Base-by-base conservation (phyloP, 2,113 vertebrate genomes). In the Pica pica region DNA sequence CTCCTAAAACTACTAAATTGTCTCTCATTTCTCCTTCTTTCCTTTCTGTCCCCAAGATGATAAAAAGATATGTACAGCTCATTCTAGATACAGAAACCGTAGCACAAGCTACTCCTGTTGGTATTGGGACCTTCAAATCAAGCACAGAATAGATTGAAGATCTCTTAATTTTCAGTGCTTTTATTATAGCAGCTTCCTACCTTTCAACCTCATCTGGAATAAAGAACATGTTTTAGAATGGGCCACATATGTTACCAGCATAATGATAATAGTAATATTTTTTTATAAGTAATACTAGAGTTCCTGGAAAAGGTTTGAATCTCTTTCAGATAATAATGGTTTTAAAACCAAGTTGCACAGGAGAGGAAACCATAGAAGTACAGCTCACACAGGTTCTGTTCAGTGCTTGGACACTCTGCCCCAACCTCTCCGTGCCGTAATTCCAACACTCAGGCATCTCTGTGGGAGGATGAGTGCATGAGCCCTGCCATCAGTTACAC, bases 381-480 rank as follows among this genome's bases (percentile, higher is more conserved):
- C 27, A 50, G 35, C 16, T 86, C n/a, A 50, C 50, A 33, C 6
- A 3, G 13, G 28, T 42, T 50, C 11, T 1, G 3, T 12, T 69
- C 42, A 28, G 59, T 37, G 47, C 60, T 61, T 16, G 83, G 44
- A 47, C 39, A 10, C 49, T 28, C 15, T 46, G 28, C n/a, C n/a
- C 67, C 33, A 28, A 24, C 11, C 47, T 67, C 60, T 61, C 27
- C 0, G 0, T 71, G 78, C 67, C 5, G 8, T 3, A 41, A 42
- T 61, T 55, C 88, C 49, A 18, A 0, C 18, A 1, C 3, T 13
- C 19, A 5, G 67, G 64, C 12, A 6, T 31, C 55, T 73, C 15
- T 37, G 46, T 11, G n/a, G 24, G 44, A 50, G 16, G 31, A 42
- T 9, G 26, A 17, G 27, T 7, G 52, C 1, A 1, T 13, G 44